A percentile compares a stretch with the other conserved stretches of the same genome.
Evolutionary conservation across 1,140 invertebrate genomes (phyloP).

Genomic region (Apis laboriosa): DNA sequence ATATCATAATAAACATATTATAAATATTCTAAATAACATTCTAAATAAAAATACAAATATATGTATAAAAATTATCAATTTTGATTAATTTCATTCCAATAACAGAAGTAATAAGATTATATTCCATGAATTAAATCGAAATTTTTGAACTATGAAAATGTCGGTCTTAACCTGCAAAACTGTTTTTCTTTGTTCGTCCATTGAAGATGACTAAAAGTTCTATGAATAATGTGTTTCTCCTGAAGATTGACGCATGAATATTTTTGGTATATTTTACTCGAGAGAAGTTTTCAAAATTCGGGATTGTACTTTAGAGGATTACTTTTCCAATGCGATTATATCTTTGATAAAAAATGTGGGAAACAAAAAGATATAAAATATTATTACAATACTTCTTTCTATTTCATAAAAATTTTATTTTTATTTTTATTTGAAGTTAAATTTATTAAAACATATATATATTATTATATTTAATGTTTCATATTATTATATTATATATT

Average conservation of each 20-base stretch:
- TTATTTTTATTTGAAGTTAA: neutral
- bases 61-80: neutral
- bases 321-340: neutral
- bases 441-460: too few relatives aligned
- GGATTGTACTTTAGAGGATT: neutral
- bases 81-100: neutral
- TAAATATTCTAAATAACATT: too few relatives aligned
- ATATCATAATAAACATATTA: too few relatives aligned
- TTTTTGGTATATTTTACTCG: neutral
- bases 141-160: neutral
- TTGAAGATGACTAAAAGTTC: neutral
- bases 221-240: neutral
- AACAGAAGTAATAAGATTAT: too few relatives aligned
- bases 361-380: too few relatives aligned
- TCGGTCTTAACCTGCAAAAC: neutral
- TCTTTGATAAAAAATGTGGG: neutral
- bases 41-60: neutral
- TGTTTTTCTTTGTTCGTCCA: neutral
- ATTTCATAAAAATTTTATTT: neutral
- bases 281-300: neutral
- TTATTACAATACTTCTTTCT: too few relatives aligned
- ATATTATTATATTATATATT: too few relatives aligned
- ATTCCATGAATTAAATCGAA: too few relatives aligned
- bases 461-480: too few relatives aligned
- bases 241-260: neutral